Evolutionary conservation across 2,888 invertebrate species (phyloP).

Genomic region (Conchocele bisecta): DNA sequence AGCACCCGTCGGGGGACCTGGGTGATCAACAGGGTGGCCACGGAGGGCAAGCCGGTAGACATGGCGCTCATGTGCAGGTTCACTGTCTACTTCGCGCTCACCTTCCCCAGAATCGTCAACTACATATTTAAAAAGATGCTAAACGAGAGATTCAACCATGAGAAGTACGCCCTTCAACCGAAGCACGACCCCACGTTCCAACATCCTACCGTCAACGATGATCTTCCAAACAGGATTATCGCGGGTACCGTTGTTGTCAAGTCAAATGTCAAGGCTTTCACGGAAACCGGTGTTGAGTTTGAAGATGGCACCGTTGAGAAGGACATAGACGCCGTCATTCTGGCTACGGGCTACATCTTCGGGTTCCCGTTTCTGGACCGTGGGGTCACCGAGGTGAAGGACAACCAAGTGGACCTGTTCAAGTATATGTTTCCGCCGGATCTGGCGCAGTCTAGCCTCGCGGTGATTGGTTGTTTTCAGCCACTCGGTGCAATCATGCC

Average conservation of each 20-base stretch:
- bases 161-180: slow-evolving; percentile 81
- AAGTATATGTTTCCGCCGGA: slow-evolving; percentile 82
- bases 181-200: slow-evolving; percentile 68
- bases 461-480: slow-evolving; percentile 83
- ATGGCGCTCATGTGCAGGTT: slow-evolving; percentile 55
- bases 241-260: slow-evolving; percentile 81
- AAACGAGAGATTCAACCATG: slow-evolving; percentile 81
- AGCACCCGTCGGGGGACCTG: slow-evolving; percentile 83
- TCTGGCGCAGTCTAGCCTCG: slow-evolving; percentile 78
- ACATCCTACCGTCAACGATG: slow-evolving; percentile 82
- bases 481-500: slow-evolving; percentile 84
- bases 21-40: slow-evolving; percentile 80
- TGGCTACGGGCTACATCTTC: slow-evolving; percentile 82
- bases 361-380: slow-evolving; percentile 82
- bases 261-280: slow-evolving; percentile 72
- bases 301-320: slow-evolving; percentile 75
- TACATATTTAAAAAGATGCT: slow-evolving; percentile 33
- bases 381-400: slow-evolving; percentile 64
- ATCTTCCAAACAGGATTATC: slow-evolving; percentile 81
- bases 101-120: slow-evolving; percentile 34
- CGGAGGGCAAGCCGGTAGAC: slow-evolving; percentile 75
- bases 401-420: slow-evolving; percentile 80
- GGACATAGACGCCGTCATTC: slow-evolving; percentile 78
- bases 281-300: slow-evolving; percentile 75
- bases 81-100: slow-evolving; percentile 2